Evolutionary conservation across 1,140 invertebrate species (phyloP).

Genomic region (Elysia chlorotica): DNA sequence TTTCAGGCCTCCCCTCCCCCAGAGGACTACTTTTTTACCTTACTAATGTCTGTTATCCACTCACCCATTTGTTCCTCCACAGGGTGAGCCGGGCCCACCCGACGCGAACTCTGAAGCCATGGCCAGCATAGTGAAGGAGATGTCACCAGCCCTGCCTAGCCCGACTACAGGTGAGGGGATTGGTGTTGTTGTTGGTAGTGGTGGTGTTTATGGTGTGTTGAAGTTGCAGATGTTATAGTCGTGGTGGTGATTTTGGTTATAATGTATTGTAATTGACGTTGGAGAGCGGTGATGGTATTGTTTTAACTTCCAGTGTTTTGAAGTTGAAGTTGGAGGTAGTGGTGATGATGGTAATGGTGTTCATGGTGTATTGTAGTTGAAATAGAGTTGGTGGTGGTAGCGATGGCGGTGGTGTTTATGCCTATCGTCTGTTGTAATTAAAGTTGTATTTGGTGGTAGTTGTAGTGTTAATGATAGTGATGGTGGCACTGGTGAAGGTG

Average conservation of each 20-base stretch:
- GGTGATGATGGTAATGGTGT: too few relatives aligned
- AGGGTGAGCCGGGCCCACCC: slow-evolving; percentile 33
- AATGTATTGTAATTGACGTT: background rate
- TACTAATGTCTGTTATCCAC: too few relatives aligned
- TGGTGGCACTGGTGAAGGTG: too few relatives aligned
- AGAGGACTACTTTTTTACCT: too few relatives aligned
- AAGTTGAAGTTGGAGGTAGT: background rate
- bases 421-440: too few relatives aligned
- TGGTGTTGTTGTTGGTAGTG: background rate
- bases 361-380: too few relatives aligned
- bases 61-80: slow-evolving; percentile 9
- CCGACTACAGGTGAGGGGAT: background rate
- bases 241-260: background rate
- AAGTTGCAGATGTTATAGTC: background rate
- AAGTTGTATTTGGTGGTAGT: too few relatives aligned
- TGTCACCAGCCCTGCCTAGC: slow-evolving; percentile 23
- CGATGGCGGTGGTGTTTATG: too few relatives aligned
- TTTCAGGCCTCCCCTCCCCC: too few relatives aligned
- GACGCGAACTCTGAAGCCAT: slow-evolving; percentile 47
- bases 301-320: background rate
- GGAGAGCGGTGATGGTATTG: background rate
- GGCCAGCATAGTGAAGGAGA: slow-evolving; percentile 55
- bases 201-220: background rate
- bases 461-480: too few relatives aligned
- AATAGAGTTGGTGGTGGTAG: too few relatives aligned